Evolutionary conservation across 2,888 invertebrate species (phyloP), one percentile per base, ranked within the genome.

Genomic region (Synergus umbraculus): DNA sequence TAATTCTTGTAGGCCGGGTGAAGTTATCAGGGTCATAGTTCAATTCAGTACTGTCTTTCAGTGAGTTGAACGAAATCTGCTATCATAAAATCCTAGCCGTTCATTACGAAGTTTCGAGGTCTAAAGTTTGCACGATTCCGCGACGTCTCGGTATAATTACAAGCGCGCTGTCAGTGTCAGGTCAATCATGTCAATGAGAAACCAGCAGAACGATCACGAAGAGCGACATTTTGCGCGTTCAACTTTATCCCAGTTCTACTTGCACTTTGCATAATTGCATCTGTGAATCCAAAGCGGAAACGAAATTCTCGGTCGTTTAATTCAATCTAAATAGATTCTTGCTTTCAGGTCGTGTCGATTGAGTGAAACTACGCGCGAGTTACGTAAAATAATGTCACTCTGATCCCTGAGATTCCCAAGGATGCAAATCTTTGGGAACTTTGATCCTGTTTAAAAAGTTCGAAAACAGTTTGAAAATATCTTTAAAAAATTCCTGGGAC

Each of bases 201-300:
- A 84, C 69, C 82, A 82, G 80, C 78, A 77, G 82, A 82, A 84
- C 82, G 81, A 79, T 79, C 83, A 84, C 65, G 84, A 81, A 83
- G 79, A 85, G 84, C 84, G 85, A 85, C 85, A 85, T 85, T 84
- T 85, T 85, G 82, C 85, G 85, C 81, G 85, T 69, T 49, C 18
- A 69, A 46, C 29, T 69, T 69, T 69, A 69, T 69, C 49, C 46
- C 46, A 69, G 69, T 69, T 69, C 46, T 49, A 69, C 22, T 67
- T 67, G 44, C 18, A 69, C 69, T 49, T 69, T 69, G 69, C 69
- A 67, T 67, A 67, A 67, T 67, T 67, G 46, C 67, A 67, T 67
- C 46, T 67, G 46, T 29, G 49, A 69, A 69, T 69, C 46, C 49
- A 2, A 67, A 65, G 65, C 65, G 67, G 44, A 67, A 67, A 67